Evolutionary conservation across 1,140 invertebrate species (phyloP), one percentile per base, ranked within the genome.

Genomic region (Drosophila sproati): DNA sequence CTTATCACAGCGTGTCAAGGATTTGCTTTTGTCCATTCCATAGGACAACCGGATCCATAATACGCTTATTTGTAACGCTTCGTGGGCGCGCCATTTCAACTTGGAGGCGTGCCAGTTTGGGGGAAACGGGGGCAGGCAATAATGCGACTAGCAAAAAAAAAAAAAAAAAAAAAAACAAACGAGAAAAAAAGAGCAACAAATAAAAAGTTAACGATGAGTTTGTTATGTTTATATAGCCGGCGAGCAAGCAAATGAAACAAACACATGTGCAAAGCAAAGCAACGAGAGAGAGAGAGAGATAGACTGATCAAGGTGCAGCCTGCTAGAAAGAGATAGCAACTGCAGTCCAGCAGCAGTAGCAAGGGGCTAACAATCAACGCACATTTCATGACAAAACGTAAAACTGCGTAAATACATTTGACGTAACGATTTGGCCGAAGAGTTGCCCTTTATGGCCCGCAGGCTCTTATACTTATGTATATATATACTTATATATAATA

Each of bases 1-100:
- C 88, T 91, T 91, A 91, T 91, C 88, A 91, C 80, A 89, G 88
- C 88, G 88, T 91, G 88, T 91, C 83, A 91, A 91, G 87, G 87
- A 90, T 90, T 89, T 89, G 85, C 85, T 89, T 87, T 89, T 90
- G 85, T 89, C 85, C 85, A 89, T 89, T 80, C 72, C 81, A 55
- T 68, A 89, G 85, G 81, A 89, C 86, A 89, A 79, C 78, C 85
- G 66, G 71, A 71, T 72, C 78, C 81, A 90, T 89, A 89, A 89
- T 89, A 89, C 85, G 85, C 85, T 89, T 89, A 89, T 89, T 89
- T 89, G 85, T 89, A 89, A 85, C 85, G 86, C 85, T 77, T 81
- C 70, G 71, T 89, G 85, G 74, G 85, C 71, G 83, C 77, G 72
- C 70, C 69, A 37, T 47, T 47, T 73, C 41, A 52, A 34, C 48